Evolutionary conservation across 2,797 vertebrate genomes (phyloP), one percentile per base, ranked within the genome.

Genomic region (Crocodylus rhombifer): DNA sequence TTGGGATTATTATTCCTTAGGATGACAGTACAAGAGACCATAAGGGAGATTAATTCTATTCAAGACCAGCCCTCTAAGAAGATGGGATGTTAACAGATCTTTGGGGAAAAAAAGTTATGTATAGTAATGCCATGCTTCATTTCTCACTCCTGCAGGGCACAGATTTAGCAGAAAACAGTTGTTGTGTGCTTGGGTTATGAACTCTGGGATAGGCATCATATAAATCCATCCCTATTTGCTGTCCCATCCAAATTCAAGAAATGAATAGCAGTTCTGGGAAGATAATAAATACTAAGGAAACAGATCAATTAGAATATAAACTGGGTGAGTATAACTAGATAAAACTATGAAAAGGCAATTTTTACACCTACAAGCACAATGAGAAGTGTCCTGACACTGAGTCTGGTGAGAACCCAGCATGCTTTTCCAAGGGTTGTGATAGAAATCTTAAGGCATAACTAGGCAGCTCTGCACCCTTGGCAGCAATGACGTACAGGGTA

Each of bases 161-260:
- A 78, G 69, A 78, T 6, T 69, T 78, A 88, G 33, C 14, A 92
- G 77, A 88, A 94, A 77, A 55, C 51, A 20, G 25, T 76, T 71
- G 3, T 57, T 76, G 64, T 11, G 30, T 10, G 6, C 82, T 91
- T 87, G 62, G 36, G 86, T 51, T 16, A 64, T 74, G 84, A 79
- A 84, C 4, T 78, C 0, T 36, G 33, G 89, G 64, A 16, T 60
- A n/a, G 84, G 30, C 26, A 67, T 56, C 20, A 21, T 61, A 21
- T 83, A 89, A 94, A 95, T 93, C 82, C 80, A 58, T 21, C 4
- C 5, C 28, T 89, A 15, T 83, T 92, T 92, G 56, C 71, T 74
- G 25, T 76, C 62, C 7, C 71, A 26, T 62, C 51, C 87, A 51
- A 12, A 81, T 89, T 95, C 79, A 93, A 92, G 83, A 42, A 92